Evolutionary conservation across 2,797 vertebrate genomes (phyloP), one percentile per base, ranked within the genome.

Genomic region (Alcedo atthis): DNA sequence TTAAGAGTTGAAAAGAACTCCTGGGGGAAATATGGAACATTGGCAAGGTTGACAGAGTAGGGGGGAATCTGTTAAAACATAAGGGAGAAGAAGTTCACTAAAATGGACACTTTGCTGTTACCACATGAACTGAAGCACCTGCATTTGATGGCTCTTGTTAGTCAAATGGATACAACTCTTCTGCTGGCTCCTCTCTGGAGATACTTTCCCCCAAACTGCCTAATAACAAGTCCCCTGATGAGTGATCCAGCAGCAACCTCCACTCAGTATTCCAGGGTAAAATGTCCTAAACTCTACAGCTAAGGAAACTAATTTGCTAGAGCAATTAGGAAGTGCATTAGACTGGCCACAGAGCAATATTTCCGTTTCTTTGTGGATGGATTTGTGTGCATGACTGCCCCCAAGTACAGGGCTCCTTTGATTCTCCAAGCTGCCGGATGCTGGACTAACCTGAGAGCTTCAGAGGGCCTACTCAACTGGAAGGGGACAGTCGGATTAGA

Each of bases 251-350:
- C 26, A 64, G 28, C 28, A 37, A 32, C 30, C 28, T 78, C 55
- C 48, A 76, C 67, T 26, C 22, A 63, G 43, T 3, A 20, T 30
- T 48, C 28, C 21, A 70, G 81, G 16, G 13, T 25, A 81, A 87
- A 77, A 32, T 51, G 49, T 78, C 22, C 66, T 85, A 64, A 84
- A 88, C 77, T 57, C n/a, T 51, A 37, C 68, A 57, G 37, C 64
- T 62, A 67, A 45, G 68, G 35, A 84, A 89, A 89, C 64, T 79
- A 84, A 90, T 91, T 92, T 94, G 67, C 59, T 75, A 22, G 49
- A 77, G 84, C 93, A 95, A 95, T 92, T 94, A 95, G 81, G 84
- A 94, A 85, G 71, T 54, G 79, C 94, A 85, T 90, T 89, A 90
- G 86, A 77, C 84, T 85, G 80, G 61, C 87, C 88, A 37, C 1